Base-by-base conservation (phyloP, 2,113 vertebrate species). In the Ochotona princeps region DNA sequence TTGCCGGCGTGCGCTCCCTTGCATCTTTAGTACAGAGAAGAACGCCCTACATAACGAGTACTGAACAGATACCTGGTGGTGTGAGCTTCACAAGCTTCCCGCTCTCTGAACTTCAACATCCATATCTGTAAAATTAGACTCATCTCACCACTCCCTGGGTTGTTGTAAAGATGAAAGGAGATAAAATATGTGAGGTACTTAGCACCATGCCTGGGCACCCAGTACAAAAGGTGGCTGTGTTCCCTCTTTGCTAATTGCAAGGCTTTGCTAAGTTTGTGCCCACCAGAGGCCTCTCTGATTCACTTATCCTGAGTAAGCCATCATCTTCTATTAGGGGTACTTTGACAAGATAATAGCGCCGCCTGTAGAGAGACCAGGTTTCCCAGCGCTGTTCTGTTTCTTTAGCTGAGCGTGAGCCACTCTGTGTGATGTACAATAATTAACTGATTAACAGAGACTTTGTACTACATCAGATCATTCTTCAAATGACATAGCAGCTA, bases 401-500 rank as follows among this genome's bases (percentile, higher is more conserved):
- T 67, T 91, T 38, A 80, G 66, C 81, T 85, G 47, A 82, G 80
- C 76, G 93, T 83, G 74, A 90, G 75, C 32, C 88, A n/a, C 89
- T 94, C 89, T 51, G 60, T 35, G 63, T 69, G 85, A 78, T 3
- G 2, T 83, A 72, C 35, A 25, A 88, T 96, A 94, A 96, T 80
- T 38, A 79, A 93, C 80, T 54, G 83, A 72, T 79, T 87, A 97
- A 84, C 70, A 92, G 90, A 92, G 93, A 75, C 66, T 83, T 65
- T 75, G 30, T 85, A 73, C 84, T 94, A 66, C 87, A 87, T 89
- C 1, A 20, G 84, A 91, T 82, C 38, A 28, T 87, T 76, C 83
- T 85, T 95, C 76, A 72, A 75, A 83, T 89, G 87, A 66, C 49
- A 80, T 8, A 28, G 74, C 28, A 30, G 83, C 51, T 73, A 79